Evolutionary conservation across 2,888 invertebrate genomes (phyloP), one percentile per base, ranked within the genome.

Genomic region (Napeogenes sylphis): DNA sequence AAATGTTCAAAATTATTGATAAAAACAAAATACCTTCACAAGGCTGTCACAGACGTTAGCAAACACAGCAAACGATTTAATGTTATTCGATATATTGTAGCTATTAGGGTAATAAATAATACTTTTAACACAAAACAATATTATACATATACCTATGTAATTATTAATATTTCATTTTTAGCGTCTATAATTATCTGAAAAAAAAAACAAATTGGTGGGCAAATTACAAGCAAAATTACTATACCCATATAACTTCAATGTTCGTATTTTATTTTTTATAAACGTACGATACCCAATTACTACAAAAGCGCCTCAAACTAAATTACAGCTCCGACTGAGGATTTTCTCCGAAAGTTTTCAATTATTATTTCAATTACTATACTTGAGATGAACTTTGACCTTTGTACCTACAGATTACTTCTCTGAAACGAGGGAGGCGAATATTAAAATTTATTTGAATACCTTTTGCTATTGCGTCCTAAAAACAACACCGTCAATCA

Each of bases 201-300:
- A 51, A 51, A 47, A 47, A 47, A 30, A 51, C 30, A 51, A 51
- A 51, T 45, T 54, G 54, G 33, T 51, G 63, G 56, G 38, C 56
- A 55, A 63, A 56, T 59, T 38, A 51, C 53, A 45, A 46, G 45
- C 32, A 33, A 59, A 59, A 59, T 45, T 59, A 59, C 54, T 54
- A 59, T 59, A 55, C 54, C 59, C 35, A 45, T 30, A 60, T 55
- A 63, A 54, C 57, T 60, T 47, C 55, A 14, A 35, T 45, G 54
- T 47, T 45, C 45, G 45, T 59, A 56, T 60, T 63, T 60, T 60
- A 46, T 60, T 51, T 51, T 51, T 51, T 51, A 51, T 14, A 51
- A 51, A 55, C 55, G 60, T 55, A 55, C 57, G 57, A 64, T 61
- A 58, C 58, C 64, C 61, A 61, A 64, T 61, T 61, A 61, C 47